Evolutionary conservation across 2,113 vertebrate species (phyloP).

Genomic region (Cyphomyrus plagiostoma): DNA sequence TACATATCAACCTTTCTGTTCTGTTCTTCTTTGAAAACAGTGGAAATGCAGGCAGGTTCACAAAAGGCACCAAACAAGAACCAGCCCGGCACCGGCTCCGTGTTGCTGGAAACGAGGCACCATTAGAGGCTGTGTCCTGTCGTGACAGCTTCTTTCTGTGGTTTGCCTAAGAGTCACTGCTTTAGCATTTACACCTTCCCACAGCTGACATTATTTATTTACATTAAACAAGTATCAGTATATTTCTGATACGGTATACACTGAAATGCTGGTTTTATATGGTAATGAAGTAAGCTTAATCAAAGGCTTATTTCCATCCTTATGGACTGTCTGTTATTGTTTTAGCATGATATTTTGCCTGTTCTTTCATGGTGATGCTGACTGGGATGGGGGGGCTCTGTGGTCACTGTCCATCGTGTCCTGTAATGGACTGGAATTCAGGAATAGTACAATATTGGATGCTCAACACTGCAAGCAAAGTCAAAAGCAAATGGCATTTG

Average conservation of each 20-base stretch:
- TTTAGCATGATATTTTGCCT: background rate
- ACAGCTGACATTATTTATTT: conserved; percentile 5
- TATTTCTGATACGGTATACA: background rate
- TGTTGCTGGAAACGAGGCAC: no score
- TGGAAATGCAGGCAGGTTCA: no score
- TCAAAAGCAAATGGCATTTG: background rate
- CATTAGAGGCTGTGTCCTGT: background rate
- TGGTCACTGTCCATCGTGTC: background rate
- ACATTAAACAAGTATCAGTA: background rate
- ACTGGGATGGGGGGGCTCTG: background rate
- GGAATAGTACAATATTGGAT: background rate
- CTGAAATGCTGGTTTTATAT: background rate
- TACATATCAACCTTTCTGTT: no score
- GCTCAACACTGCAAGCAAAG: background rate
- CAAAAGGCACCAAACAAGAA: no score
- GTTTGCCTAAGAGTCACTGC: background rate
- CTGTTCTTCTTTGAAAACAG: no score
- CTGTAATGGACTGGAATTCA: background rate
- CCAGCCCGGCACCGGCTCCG: no score
- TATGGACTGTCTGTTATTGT: background rate
- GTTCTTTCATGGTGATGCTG: background rate
- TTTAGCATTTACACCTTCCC: background rate
- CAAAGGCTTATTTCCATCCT: background rate
- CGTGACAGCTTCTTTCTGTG: background rate
- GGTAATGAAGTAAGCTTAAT: background rate